These are phyloP conservation scores for Drosophila colorata DNA, from an alignment of 2,888 invertebrate species.

Conservation along the genomic window DNA sequence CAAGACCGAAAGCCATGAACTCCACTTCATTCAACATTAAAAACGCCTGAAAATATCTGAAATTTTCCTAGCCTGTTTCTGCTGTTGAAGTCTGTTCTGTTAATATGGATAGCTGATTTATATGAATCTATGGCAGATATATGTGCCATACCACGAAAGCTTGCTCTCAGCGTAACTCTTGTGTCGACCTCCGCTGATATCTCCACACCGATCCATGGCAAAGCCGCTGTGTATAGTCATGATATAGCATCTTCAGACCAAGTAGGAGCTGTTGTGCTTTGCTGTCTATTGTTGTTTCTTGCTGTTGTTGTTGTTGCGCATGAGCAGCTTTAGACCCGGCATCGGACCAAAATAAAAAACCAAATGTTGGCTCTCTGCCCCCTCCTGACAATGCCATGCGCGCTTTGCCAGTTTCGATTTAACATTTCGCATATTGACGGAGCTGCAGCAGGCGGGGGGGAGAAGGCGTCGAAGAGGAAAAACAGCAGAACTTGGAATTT, in stretches of 20 bases:
- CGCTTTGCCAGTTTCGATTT: slow-evolving; percentile 46
- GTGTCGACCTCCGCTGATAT: slow-evolving; percentile 17
- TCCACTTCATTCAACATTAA: no score
- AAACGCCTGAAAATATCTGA: no score
- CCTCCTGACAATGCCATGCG: slow-evolving; percentile 3
- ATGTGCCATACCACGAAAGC: no score
- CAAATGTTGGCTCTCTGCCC: slow-evolving; percentile 18
- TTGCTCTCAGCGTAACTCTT: slow-evolving; percentile 1
- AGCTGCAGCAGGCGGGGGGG: slow-evolving; percentile 9
- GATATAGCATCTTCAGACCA: slow-evolving; percentile 49
- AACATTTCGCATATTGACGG: slow-evolving; percentile 55
- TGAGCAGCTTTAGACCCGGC: slow-evolving; percentile 55
- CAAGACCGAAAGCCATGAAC: no score
- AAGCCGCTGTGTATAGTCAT: slow-evolving; percentile 25
- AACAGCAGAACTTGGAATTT: slow-evolving; percentile 41
- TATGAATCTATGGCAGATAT: no score
- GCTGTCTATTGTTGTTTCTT: slow-evolving; percentile 44
- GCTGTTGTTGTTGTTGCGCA: slow-evolving; percentile 71
- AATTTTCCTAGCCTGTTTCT: no score
- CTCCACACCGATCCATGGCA: slow-evolving; percentile 15
- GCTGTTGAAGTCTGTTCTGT: no score
- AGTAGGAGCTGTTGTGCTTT: slow-evolving; percentile 28
- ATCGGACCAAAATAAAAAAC: slow-evolving; percentile 25
- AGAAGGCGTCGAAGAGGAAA: slow-evolving; percentile 1
- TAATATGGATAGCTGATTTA: no score